Base-by-base conservation (phyloP, 1,140 invertebrate genomes). In the Drosophila tristis region DNA sequence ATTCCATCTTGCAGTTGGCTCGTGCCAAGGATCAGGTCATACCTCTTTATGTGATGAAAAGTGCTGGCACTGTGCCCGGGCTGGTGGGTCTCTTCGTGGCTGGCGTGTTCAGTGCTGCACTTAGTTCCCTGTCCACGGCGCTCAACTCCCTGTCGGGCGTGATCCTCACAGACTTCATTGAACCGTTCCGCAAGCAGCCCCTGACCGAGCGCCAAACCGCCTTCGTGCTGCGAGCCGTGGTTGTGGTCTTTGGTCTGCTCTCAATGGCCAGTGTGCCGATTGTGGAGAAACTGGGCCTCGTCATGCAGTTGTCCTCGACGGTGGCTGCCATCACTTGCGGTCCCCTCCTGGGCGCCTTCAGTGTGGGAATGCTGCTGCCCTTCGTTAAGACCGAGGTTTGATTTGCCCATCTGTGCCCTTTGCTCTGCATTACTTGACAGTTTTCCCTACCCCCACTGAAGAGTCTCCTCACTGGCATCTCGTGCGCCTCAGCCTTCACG, bases 271-370 rank as follows among this genome's bases (percentile, higher is more conserved):
- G 96, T 78, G 92, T 96, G 2, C 94, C 95, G 44, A 92, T 96
- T 26, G 94, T 96, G 25, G 94, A 95, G 84, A 94, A 94, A 80
- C 92, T 96, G 42, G 95, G 95, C 8, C 95, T 95, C 55, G 94
- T 96, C 25, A 92, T 97, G 59, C 94, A 95, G 91, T 95, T 96
- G 29, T 96, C 96, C 0, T 94, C 95, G 13, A 95, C 96, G 49
- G 92, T 97, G 29, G 96, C 96, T 48, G 95, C 96, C 0, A 96
- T 97, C 54, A 95, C 96, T 7, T 95, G 96, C 16, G 96, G 97
- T 4, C 96, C 96, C 4, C 94, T 97, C 0, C 95, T 97, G 50
- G 97, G 97, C 1, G 93, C 97, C 13, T 98, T 98, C 87, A 95
- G 95, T 0, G 92, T 98, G 5, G 97, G 97, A 70, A 96, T 98